Percentiles rank a stretch among this genome's conserved stretches.
Evolutionary conservation across 2,888 invertebrate genomes (phyloP).

Genomic region (Leistus spinibarbis): DNA sequence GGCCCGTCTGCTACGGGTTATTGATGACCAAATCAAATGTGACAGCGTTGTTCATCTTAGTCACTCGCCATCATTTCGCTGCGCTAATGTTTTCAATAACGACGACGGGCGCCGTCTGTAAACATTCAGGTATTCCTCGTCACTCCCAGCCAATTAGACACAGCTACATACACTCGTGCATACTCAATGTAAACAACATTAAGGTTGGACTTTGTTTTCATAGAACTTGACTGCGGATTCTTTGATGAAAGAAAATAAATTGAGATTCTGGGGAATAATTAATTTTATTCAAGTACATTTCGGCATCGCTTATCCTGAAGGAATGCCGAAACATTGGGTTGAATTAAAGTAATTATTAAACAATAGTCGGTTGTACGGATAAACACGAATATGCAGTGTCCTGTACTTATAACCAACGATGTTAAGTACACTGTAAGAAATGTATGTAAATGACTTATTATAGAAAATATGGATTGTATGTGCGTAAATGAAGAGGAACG

Average conservation of each 20-base stretch:
- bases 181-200: background rate
- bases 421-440: no score
- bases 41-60: conserved; percentile 56
- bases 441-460: no score
- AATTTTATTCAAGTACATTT: no score
- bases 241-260: no score
- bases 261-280: no score
- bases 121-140: conserved; percentile 8
- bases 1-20: conserved; percentile 45
- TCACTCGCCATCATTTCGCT: conserved; percentile 52
- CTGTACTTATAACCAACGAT: no score
- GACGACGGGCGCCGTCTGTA: conserved; percentile 39
- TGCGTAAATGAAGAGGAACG: conserved; percentile 1
- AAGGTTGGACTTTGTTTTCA: background rate
- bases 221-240: background rate
- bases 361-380: no score
- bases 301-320: no score
- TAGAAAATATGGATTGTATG: background rate
- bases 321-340: no score
- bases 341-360: no score
- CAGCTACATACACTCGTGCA: background rate
- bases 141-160: background rate
- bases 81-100: conserved; percentile 53
- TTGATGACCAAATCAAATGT: conserved; percentile 57
- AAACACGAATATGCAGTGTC: no score